Evolutionary conservation across 2,797 vertebrate species (phyloP), one percentile per base, ranked within the genome.

Genomic region (Chloroceryle amazona): DNA sequence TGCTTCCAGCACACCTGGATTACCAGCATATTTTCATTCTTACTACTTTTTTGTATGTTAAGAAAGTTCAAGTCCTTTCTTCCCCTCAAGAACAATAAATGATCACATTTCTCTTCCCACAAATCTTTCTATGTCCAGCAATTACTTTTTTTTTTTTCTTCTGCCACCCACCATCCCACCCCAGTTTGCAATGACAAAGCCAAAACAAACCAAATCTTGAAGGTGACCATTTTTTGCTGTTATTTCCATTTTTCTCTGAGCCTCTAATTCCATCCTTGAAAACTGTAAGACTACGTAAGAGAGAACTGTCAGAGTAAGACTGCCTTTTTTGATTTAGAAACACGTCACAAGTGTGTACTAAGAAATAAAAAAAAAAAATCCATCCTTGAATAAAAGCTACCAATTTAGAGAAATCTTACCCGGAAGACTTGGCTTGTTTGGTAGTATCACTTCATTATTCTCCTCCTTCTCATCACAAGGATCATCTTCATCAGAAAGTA

Each of bases 401-500:
- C 2, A 3, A 37, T 54, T 44, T 41, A 86, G 37, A 95, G 86
- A 83, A 68, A 67, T 84, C 96, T 96, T 90, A 98, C 98, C 98
- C 97, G 97, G 85, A 96, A 94, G 86, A 94, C 61, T 87, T 22
- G 78, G 62, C 65, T 97, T 91, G 58, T 92, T 96, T 58, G 97
- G 72, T 42, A 76, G 41, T 52, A 81, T 11, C 60, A 31, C 94
- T 95, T 98, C 98, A 75, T 90, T 35, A 44, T 13, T 62, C 66
- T 98, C 93, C 42, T 97, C 98, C 78, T 98, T 97, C 73, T 98
- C 98, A 81, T 97, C 98, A 75, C 97, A 97, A 54, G 97, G 92
- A 81, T 99, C 99, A n/a, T 99, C 99, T 97, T 99, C 99, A 97
- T 99, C 99, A 86, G 99, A 99, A 51, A 99, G 97, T 31, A 99